Conservation (phyloP, 2,888 invertebrate genomes). For the Drosophila anomalata region DNA sequence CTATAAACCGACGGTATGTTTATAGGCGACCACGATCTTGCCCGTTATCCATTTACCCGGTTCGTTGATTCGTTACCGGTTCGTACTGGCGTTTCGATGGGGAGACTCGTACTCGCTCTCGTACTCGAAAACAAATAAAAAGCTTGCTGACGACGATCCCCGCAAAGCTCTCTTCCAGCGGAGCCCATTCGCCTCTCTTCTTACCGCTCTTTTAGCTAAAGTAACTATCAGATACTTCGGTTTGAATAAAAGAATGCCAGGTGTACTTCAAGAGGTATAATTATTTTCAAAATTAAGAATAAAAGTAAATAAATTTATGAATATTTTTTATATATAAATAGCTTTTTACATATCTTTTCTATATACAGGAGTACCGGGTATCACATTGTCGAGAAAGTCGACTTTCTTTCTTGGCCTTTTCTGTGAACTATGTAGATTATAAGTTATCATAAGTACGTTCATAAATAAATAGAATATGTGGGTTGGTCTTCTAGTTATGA, state of each 20-base stretch:
- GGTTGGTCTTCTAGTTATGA: not conserved
- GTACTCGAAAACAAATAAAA: slow-evolving; percentile 67
- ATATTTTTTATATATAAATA: not conserved
- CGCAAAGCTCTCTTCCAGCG: not conserved
- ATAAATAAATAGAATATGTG: no score
- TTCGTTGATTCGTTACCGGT: slow-evolving; percentile 9
- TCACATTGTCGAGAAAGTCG: no score
- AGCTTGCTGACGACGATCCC: slow-evolving; percentile 21
- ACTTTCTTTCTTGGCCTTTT: no score
- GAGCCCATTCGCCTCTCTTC: not conserved
- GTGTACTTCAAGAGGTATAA: not conserved
- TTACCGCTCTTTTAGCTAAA: slow-evolving; percentile 7
- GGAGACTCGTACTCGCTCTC: slow-evolving; percentile 22
- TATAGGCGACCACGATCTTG: not conserved
- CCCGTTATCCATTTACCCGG: slow-evolving; percentile 2
- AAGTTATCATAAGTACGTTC: no score
- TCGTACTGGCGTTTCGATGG: slow-evolving; percentile 17
- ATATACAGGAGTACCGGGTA: no score
- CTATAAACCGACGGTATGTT: no score
- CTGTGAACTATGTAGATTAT: no score
- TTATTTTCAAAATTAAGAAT: not conserved
- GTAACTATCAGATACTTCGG: slow-evolving; percentile 4
- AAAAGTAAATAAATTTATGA: not conserved
- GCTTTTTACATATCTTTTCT: no score
- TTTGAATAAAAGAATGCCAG: slow-evolving; percentile 3